Evolutionary conservation across 2,113 vertebrate species (phyloP).

Genomic region (Cnemophilus loriae): DNA sequence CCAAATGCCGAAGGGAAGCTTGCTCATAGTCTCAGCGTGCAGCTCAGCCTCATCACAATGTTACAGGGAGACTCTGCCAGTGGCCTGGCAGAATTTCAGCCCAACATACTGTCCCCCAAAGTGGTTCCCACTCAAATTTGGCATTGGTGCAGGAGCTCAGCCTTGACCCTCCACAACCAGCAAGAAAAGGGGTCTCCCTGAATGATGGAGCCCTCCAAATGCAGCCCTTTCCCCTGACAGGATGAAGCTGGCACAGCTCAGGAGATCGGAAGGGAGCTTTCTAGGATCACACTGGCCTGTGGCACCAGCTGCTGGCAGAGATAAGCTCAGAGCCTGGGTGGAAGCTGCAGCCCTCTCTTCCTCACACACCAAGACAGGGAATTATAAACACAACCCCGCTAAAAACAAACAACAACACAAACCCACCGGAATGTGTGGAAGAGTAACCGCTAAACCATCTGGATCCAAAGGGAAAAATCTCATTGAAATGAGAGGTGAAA

Average conservation of each 20-base stretch:
- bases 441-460: neutral
- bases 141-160: neutral
- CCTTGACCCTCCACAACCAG: neutral
- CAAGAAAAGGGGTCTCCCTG: neutral
- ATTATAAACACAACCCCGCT: neutral
- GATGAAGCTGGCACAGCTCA: neutral
- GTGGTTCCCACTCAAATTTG: neutral
- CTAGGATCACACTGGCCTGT: neutral
- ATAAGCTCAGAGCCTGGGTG: neutral
- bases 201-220: neutral
- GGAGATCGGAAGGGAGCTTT: neutral
- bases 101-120: neutral
- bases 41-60: neutral
- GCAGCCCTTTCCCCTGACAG: neutral
- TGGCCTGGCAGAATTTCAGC: neutral
- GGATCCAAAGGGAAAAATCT: neutral
- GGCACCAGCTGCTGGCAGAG: neutral
- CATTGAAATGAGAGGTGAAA: neutral
- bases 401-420: neutral
- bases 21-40: accelerated
- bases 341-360: neutral
- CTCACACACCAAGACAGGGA: neutral
- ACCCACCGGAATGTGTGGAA: neutral
- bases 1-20: neutral
- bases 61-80: neutral